Evolutionary conservation across 2,797 vertebrate species (phyloP).

Genomic region (Sebastes iracundus): DNA sequence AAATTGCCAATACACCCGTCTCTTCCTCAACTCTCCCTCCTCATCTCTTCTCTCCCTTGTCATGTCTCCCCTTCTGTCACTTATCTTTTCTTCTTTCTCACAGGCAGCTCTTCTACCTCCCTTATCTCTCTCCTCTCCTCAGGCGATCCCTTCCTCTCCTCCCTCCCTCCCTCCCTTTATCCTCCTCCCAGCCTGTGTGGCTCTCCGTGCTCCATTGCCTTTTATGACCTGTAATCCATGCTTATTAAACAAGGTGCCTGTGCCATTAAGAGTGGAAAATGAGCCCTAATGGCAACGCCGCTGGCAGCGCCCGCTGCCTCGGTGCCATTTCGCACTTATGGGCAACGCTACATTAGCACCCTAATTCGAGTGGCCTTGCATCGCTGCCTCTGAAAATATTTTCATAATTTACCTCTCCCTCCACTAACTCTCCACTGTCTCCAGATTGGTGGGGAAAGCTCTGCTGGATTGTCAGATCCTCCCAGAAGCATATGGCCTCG

Average conservation of each 20-base stretch:
- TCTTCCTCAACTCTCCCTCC: not conserved
- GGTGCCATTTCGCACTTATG: slow-evolving; percentile 71
- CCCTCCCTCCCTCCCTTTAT: slow-evolving; percentile 4
- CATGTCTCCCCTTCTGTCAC: not conserved
- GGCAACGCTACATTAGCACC: slow-evolving; percentile 74
- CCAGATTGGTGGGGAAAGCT: slow-evolving; percentile 19
- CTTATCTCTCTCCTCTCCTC: slow-evolving; percentile 12
- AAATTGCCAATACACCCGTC: not conserved
- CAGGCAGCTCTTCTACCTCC: not conserved
- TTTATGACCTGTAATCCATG: slow-evolving; percentile 82
- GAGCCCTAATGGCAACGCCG: slow-evolving; percentile 68
- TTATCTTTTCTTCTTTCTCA: not conserved
- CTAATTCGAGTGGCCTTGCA: slow-evolving; percentile 79
- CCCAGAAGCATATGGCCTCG: not conserved
- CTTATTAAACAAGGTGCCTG: slow-evolving; percentile 82
- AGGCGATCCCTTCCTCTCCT: slow-evolving; percentile 5
- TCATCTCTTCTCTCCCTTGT: not conserved
- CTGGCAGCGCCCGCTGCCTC: slow-evolving; percentile 52
- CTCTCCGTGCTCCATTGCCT: slow-evolving; percentile 65
- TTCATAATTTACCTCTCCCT: slow-evolving; percentile 59
- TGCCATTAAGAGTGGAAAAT: slow-evolving; percentile 78
- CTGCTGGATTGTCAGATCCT: slow-evolving; percentile 24
- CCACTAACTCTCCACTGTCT: slow-evolving; percentile 33
- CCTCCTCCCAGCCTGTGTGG: slow-evolving; percentile 38
- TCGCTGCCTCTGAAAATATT: slow-evolving; percentile 77